Conservation (phyloP, 1,140 invertebrate genomes). For the Zaprionus gabonicus region DNA sequence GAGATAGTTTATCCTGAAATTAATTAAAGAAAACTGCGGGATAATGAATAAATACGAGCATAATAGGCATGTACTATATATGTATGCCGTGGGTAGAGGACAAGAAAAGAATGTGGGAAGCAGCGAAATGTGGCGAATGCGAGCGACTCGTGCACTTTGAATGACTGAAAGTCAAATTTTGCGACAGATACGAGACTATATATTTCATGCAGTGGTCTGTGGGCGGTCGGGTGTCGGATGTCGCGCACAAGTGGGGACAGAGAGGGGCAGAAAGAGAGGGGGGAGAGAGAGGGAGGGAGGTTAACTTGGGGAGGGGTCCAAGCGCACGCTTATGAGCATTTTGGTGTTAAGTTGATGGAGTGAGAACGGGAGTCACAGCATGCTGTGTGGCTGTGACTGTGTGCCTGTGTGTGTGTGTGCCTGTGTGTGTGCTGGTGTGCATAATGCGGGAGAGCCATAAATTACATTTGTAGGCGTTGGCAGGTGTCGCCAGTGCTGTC, state of each 20-base stretch:
- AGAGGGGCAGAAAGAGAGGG: neutral
- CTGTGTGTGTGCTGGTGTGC: slow-evolving; percentile 62
- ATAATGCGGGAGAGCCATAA: slow-evolving; percentile 83
- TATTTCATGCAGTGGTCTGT: slow-evolving; percentile 65
- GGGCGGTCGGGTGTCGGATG: slow-evolving; percentile 36
- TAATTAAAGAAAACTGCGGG: slow-evolving; percentile 10
- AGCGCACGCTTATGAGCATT: slow-evolving; percentile 72
- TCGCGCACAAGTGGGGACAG: slow-evolving; percentile 23
- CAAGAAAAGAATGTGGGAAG: neutral
- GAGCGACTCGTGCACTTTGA: slow-evolving; percentile 43
- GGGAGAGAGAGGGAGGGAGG: neutral
- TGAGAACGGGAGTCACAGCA: slow-evolving; percentile 23
- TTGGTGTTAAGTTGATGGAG: slow-evolving; percentile 62
- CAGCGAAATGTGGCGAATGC: slow-evolving; percentile 23
- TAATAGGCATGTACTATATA: neutral
- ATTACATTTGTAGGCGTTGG: slow-evolving; percentile 85
- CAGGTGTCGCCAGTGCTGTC: slow-evolving; percentile 85
- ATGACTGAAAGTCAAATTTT: slow-evolving; percentile 67
- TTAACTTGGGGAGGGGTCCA: slow-evolving; percentile 8
- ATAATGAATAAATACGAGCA: slow-evolving; percentile 8
- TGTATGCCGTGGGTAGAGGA: neutral
- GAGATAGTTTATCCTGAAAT: neutral
- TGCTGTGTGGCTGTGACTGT: slow-evolving; percentile 21
- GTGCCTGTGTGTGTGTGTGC: slow-evolving; percentile 33
- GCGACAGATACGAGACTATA: slow-evolving; percentile 64